Evolutionary conservation across 2,888 invertebrate genomes (phyloP).

Genomic region (Diplolepis rosae): DNA sequence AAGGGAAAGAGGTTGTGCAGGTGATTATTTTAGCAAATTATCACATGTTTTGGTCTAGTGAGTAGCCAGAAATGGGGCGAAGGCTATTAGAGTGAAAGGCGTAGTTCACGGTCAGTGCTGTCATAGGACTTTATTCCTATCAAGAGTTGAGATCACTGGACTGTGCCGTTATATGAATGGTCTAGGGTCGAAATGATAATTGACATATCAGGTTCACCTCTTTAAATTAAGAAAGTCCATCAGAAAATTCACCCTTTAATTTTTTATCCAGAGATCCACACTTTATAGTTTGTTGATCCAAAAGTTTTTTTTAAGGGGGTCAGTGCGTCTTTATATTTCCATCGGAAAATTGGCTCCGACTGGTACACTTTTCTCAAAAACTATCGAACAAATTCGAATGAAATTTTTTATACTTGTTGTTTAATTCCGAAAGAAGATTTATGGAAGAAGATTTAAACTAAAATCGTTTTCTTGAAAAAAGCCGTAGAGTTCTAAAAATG

Average conservation of each 20-base stretch:
- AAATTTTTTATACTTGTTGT: too few relatives aligned
- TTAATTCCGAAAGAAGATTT: too few relatives aligned
- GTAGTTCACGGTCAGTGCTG: slow-evolving; percentile 54
- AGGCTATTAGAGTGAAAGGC: slow-evolving; percentile 55
- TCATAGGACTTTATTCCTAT: background rate
- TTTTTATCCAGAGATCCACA: background rate
- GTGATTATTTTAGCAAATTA: slow-evolving; percentile 47
- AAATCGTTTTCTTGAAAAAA: too few relatives aligned
- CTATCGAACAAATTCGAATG: too few relatives aligned
- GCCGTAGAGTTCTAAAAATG: too few relatives aligned
- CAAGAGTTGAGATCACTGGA: background rate
- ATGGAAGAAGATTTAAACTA: too few relatives aligned
- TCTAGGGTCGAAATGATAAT: slow-evolving; percentile 11
- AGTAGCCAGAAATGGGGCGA: slow-evolving; percentile 47
- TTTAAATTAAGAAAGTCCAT: background rate
- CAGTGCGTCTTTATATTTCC: too few relatives aligned
- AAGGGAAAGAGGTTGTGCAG: background rate
- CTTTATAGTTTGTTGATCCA: too few relatives aligned
- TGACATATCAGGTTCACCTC: background rate
- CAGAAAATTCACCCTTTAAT: background rate
- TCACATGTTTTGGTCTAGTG: slow-evolving; percentile 41
- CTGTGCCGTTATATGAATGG: slow-evolving; percentile 18
- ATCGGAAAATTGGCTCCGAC: too few relatives aligned
- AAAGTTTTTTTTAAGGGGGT: too few relatives aligned
- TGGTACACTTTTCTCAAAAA: too few relatives aligned